Conservation (phyloP, 2,113 vertebrate genomes). For the Rhea pennata region DNA sequence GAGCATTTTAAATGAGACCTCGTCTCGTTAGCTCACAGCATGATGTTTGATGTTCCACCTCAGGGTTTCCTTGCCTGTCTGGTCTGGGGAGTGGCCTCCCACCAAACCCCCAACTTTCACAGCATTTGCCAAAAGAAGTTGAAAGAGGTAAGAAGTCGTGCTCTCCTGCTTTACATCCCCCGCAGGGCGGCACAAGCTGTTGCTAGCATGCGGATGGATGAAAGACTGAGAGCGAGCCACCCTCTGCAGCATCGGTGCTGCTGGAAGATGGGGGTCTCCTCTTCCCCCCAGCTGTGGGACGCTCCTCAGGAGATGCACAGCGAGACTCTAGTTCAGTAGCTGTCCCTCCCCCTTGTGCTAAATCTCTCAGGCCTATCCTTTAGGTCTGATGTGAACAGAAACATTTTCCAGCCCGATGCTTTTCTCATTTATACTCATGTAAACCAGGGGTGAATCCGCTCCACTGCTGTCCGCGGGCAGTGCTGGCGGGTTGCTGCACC, state of each 20-base stretch:
- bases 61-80: not conserved
- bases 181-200: not conserved
- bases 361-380: not conserved
- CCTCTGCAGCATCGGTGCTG: not conserved
- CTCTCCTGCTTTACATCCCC: not conserved
- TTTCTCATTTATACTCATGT: not conserved
- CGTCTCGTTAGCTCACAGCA: not conserved
- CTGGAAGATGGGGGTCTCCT: not conserved
- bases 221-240: not conserved
- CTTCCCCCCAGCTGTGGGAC: rapidly evolving
- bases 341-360: not conserved
- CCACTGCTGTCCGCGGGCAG: not conserved
- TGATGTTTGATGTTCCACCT: not conserved
- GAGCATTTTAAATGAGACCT: not conserved
- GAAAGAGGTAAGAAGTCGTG: not conserved
- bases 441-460: not conserved
- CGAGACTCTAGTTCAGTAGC: not conserved
- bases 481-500: not conserved
- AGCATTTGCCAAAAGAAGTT: not conserved
- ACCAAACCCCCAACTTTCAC: not conserved
- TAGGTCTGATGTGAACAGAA: not conserved
- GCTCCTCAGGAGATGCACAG: not conserved
- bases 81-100: not conserved
- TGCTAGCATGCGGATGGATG: not conserved
- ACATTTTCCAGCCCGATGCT: not conserved